These are phyloP conservation scores for Apteryx owenii DNA, from an alignment of 2,113 vertebrate genomes.

Conservation along the genomic window DNA sequence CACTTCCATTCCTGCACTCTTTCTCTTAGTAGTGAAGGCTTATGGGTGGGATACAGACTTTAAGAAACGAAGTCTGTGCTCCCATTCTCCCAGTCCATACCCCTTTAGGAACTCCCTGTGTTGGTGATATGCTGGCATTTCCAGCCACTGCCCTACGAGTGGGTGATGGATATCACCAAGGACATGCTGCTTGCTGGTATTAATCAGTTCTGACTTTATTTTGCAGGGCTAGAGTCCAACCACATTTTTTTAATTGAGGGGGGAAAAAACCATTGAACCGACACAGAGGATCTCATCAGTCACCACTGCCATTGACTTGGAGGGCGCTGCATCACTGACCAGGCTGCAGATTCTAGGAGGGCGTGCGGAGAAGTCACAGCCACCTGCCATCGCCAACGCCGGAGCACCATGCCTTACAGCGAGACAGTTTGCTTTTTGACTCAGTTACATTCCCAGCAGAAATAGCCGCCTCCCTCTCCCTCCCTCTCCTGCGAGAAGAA, in stretches of 20 bases:
- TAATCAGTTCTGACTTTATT: constrained; percentile 54
- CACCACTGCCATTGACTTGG: constrained; percentile 90
- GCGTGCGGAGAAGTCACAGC: constrained; percentile 10
- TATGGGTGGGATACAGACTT: neutral
- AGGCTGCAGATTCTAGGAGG: constrained; percentile 62
- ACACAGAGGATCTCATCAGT: constrained; percentile 86
- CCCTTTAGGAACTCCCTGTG: neutral
- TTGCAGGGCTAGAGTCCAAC: constrained; percentile 85
- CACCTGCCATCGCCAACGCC: neutral
- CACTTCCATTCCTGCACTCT: neutral
- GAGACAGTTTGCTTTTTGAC: constrained; percentile 66
- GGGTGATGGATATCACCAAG: neutral
- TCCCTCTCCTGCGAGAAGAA: constrained; percentile 17
- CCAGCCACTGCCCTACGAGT: neutral
- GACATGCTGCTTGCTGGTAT: neutral
- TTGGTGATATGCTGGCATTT: neutral
- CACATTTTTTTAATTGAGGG: constrained; percentile 73
- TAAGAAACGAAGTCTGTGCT: neutral
- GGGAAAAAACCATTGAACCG: constrained; percentile 55
- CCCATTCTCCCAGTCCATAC: rapidly evolving
- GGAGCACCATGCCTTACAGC: constrained; percentile 66
- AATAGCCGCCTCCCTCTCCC: constrained; percentile 57
- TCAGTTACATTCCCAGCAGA: constrained; percentile 77
- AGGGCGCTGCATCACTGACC: constrained; percentile 77
- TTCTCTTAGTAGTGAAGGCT: neutral